A percentile compares a stretch with the other conserved stretches of the same genome.
Conservation (phyloP, 2,797 vertebrate genomes). For the Choloepus didactylus region DNA sequence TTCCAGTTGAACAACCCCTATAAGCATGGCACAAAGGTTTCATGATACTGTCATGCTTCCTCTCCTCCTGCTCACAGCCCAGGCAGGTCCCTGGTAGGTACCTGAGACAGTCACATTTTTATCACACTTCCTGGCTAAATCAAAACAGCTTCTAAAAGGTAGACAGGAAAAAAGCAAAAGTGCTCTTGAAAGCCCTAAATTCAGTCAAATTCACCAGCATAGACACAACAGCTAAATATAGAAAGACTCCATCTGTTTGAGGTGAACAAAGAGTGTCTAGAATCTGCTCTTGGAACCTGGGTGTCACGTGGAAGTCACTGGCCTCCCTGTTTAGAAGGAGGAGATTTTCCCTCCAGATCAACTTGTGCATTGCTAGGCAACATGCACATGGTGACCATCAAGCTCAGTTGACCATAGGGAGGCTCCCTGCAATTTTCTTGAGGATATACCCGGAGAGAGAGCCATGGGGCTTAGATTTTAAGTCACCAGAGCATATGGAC, state of each 20-base stretch:
- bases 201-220: conserved; percentile 14
- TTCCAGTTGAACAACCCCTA: not conserved
- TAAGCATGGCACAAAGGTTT: not conserved
- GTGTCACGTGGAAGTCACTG: not conserved
- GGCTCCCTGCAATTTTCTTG: not conserved
- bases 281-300: not conserved
- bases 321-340: not conserved
- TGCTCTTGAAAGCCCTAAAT: conserved; percentile 1
- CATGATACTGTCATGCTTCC: not conserved
- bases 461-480: not conserved
- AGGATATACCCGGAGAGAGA: not conserved
- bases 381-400: fast-evolving
- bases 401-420: not conserved
- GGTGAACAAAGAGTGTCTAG: not conserved
- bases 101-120: not conserved
- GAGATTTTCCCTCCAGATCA: not conserved
- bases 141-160: conserved; percentile 47
- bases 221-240: conserved; percentile 23
- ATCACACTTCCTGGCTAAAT: not conserved
- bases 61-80: not conserved
- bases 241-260: not conserved
- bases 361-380: not conserved
- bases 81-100: not conserved
- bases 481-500: not conserved
- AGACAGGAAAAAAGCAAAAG: not conserved